Percentiles rank a stretch among this genome's conserved stretches.
Conservation (phyloP, 23 tunicate species). For the Pegea sp. region DNA sequence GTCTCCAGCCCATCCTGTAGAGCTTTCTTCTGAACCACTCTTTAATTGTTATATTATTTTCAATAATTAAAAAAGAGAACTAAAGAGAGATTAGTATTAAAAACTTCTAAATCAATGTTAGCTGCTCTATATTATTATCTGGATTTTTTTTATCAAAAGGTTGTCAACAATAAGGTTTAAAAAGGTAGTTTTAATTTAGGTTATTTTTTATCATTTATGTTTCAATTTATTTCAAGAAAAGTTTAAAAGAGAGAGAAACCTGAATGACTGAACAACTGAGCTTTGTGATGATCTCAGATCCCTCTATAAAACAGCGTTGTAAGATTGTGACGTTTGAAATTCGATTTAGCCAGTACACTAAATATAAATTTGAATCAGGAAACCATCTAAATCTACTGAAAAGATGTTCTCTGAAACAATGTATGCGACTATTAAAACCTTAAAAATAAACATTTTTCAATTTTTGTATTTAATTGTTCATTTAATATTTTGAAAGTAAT, state of each 20-base stretch:
- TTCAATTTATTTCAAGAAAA: too few relatives aligned
- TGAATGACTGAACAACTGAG: constrained; percentile 11
- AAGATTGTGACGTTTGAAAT: constrained; percentile 32
- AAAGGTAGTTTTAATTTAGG: too few relatives aligned
- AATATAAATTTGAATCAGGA: constrained; percentile 25
- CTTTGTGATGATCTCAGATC: not conserved
- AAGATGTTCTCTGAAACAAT: constrained; percentile 45
- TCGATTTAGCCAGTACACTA: constrained; percentile 64
- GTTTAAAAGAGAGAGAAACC: too few relatives aligned
- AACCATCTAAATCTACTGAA: constrained; percentile 54
- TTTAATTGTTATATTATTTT: not conserved
- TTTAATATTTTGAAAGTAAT: not conserved
- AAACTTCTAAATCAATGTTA: too few relatives aligned
- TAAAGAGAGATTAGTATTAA: not conserved
- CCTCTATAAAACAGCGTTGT: constrained; percentile 19
- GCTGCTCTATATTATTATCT: too few relatives aligned
- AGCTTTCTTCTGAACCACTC: constrained; percentile 21
- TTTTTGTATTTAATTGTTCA: not conserved
- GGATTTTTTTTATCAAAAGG: too few relatives aligned
- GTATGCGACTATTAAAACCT: not conserved
- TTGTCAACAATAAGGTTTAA: too few relatives aligned
- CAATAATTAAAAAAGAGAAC: not conserved
- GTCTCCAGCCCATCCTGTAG: constrained; percentile 60
- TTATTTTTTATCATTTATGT: too few relatives aligned
- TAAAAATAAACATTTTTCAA: not conserved